A percentile compares a stretch with the other conserved stretches of the same genome.
Conservation (phyloP, 2,113 vertebrate species). For the Plecotus auritus region DNA sequence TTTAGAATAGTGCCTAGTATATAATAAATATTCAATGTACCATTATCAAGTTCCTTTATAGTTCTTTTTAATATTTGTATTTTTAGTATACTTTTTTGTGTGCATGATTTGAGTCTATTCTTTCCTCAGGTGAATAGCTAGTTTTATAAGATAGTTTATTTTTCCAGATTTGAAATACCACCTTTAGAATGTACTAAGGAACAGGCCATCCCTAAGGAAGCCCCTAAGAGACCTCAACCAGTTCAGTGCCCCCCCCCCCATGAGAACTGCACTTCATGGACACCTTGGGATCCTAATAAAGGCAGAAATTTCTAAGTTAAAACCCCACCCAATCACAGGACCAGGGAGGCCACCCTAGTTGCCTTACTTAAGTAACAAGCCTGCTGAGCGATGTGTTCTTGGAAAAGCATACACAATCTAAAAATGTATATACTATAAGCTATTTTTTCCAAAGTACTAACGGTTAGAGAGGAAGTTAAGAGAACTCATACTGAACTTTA, state of each 20-base stretch:
- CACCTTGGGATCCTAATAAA: neutral
- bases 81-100: neutral
- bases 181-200: neutral
- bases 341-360: neutral
- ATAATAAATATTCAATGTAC: neutral
- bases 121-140: neutral
- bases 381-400: neutral
- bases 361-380: neutral
- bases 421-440: neutral
- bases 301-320: neutral
- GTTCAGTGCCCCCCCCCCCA: neutral
- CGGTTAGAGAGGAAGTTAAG: neutral
- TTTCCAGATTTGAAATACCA: neutral
- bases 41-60: neutral
- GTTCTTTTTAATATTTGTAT: neutral
- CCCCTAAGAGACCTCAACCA: neutral
- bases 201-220: neutral
- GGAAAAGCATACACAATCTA: neutral
- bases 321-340: neutral
- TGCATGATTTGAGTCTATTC: neutral
- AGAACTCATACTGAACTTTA: neutral
- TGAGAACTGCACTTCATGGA: neutral
- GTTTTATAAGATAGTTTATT: neutral
- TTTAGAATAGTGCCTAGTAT: neutral
- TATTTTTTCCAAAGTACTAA: neutral